phyloP scores from a whole-genome alignment of 2,113 vertebrate genomes.

The Chaenogobius annularis region DNA sequence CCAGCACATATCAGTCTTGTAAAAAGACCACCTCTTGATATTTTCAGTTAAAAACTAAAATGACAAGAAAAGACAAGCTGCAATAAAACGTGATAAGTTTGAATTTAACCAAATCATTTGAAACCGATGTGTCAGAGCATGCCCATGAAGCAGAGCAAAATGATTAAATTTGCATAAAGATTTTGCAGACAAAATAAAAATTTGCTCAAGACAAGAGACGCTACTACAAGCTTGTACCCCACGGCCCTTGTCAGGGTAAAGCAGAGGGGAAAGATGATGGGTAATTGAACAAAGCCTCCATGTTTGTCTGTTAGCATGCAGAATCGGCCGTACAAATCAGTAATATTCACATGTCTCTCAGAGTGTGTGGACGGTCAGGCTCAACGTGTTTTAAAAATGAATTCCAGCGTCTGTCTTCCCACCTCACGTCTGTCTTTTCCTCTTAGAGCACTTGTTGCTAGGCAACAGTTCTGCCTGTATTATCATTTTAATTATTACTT shows the following conservation, averaged over 20 bases:
- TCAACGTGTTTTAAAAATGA: constrained; percentile 1
- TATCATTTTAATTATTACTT: constrained; percentile 7
- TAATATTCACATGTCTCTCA: neutral
- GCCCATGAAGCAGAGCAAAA: neutral
- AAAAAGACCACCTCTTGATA: neutral
- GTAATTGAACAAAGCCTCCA: neutral
- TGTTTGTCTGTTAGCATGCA: neutral
- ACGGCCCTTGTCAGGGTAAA: neutral
- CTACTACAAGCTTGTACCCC: no score
- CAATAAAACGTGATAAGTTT: neutral
- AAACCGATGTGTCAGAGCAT: neutral
- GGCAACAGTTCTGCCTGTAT: constrained; percentile 3
- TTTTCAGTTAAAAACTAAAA: no score
- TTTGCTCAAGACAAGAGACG: neutral
- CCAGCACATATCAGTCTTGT: neutral
- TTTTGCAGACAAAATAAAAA: neutral
- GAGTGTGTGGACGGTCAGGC: neutral
- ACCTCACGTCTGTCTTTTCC: constrained; percentile 7
- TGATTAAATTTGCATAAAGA: neutral
- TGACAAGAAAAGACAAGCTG: neutral
- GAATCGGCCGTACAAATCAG: neutral
- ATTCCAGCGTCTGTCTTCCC: constrained; percentile 10
- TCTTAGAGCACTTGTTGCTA: constrained; percentile 10
- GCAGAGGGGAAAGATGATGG: neutral
- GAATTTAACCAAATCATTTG: neutral